Percentiles rank a stretch among this genome's conserved stretches.
These are phyloP conservation scores for Uropsilus gracilis DNA, from an alignment of 2,113 vertebrate species.

Conservation along the genomic window DNA sequence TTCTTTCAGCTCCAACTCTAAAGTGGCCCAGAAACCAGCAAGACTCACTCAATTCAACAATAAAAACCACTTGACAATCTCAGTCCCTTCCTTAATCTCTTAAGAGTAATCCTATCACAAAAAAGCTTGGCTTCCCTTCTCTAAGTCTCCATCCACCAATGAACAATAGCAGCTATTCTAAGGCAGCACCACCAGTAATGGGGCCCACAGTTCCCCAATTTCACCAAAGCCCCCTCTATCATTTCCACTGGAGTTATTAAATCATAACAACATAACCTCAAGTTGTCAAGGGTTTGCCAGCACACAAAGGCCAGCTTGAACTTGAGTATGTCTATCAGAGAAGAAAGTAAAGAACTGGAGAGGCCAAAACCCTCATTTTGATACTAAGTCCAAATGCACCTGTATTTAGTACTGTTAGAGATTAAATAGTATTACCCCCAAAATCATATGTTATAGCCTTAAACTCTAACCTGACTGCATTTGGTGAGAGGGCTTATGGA, in stretches of 20 bases:
- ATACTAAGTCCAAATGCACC: neutral
- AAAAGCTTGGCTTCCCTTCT: too few relatives aligned
- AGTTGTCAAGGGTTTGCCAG: neutral
- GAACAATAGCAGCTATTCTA: too few relatives aligned
- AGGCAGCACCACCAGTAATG: too few relatives aligned
- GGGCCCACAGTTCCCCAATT: too few relatives aligned
- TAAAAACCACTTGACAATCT: too few relatives aligned
- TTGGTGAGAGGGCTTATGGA: neutral
- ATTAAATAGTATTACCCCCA: neutral
- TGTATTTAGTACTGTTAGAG: neutral
- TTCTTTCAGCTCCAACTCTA: too few relatives aligned
- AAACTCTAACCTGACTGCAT: neutral
- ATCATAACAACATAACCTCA: neutral
- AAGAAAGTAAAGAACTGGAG: neutral
- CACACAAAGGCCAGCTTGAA: neutral
- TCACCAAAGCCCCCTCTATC: too few relatives aligned
- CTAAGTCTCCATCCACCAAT: too few relatives aligned
- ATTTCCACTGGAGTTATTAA: neutral
- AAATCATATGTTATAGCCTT: neutral
- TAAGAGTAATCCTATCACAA: too few relatives aligned
- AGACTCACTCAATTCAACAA: too few relatives aligned
- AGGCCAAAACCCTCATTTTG: neutral
- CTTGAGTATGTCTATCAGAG: neutral
- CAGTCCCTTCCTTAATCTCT: too few relatives aligned
- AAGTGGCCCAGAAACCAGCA: too few relatives aligned